Evolutionary conservation across 1,140 invertebrate species (phyloP), one percentile per base, ranked within the genome.

Genomic region (Drosophila takahashii): DNA sequence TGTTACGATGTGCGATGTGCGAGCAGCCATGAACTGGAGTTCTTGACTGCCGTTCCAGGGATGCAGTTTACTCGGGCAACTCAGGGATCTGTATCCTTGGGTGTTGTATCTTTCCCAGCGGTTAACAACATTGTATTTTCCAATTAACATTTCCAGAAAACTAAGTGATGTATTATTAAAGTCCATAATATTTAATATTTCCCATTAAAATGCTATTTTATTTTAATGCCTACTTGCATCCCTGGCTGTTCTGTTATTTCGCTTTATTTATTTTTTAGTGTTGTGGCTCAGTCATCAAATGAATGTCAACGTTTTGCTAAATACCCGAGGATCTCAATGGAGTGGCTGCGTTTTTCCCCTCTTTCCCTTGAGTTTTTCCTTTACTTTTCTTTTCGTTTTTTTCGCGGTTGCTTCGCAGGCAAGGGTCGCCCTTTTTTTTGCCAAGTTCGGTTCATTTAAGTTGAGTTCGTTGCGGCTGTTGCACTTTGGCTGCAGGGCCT

Each of bases 221-320:
- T 2, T 9, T 32, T 9, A 32, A n/a, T 37, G 3, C 1, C 4
- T 4, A 5, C 11, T 18, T 44, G 32, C 59, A 47, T 32, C 48
- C 67, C 59, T 62, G 60, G 29, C 10, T 39, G 26, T 4, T 44
- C n/a, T 39, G 2, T 27, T 59, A 16, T 37, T 42, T 67, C 16
- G 27, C 50, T 60, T 27, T 11, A 10, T 36, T 36, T 60, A 44
- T 57, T 36, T 47, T 51, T 73, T 69, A 32, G 15, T 15, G 27
- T n/a, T 60, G 44, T 44, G 34, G 51, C 36, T 18, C 60, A 85
- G 56, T 61, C 48, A 61, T 62, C 65, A 67, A 61, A 78, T 77
- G 51, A 86, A 86, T 86, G 78, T 78, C 75, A 86, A 53, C 74
- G 45, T 76, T 77, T 86, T 81, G 81, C 81, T 86, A 86, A 86